These are phyloP conservation scores for Brachionus koreanus DNA, from an alignment of 1,140 invertebrate genomes.

Conservation along the genomic window DNA sequence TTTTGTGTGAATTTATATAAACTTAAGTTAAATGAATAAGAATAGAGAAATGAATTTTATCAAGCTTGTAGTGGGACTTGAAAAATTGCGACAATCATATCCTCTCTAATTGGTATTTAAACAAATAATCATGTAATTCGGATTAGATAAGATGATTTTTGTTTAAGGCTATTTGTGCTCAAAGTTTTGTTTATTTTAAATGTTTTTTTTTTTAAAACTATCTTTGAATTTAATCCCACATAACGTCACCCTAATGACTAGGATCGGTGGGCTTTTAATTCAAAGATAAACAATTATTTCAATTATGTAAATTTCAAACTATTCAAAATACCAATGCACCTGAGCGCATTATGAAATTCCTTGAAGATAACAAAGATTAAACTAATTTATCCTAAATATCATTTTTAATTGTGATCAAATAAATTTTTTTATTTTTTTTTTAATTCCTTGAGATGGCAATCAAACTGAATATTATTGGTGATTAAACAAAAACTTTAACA, in stretches of 20 bases:
- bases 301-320: conserved; percentile 14
- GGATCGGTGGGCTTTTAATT: background rate
- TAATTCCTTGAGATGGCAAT: background rate
- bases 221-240: conserved; percentile 13
- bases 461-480: background rate
- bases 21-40: background rate
- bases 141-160: conserved; percentile 28
- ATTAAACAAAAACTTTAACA: conserved; percentile 16
- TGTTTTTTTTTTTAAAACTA: conserved; percentile 18
- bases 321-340: conserved; percentile 23
- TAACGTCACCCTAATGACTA: conserved; percentile 30
- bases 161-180: conserved; percentile 19
- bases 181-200: conserved; percentile 26
- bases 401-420: background rate
- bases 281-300: conserved; percentile 12
- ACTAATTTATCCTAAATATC: background rate
- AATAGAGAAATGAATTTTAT: background rate
- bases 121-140: conserved; percentile 32
- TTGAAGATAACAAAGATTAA: background rate
- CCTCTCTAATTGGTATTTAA: conserved; percentile 34
- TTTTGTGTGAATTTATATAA: background rate
- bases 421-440: background rate
- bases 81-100: background rate
- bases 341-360: background rate
- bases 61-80: background rate